A percentile compares a stretch with the other conserved stretches of the same genome.
Conservation (phyloP, 2,797 vertebrate genomes). For the Botia almorhae region DNA sequence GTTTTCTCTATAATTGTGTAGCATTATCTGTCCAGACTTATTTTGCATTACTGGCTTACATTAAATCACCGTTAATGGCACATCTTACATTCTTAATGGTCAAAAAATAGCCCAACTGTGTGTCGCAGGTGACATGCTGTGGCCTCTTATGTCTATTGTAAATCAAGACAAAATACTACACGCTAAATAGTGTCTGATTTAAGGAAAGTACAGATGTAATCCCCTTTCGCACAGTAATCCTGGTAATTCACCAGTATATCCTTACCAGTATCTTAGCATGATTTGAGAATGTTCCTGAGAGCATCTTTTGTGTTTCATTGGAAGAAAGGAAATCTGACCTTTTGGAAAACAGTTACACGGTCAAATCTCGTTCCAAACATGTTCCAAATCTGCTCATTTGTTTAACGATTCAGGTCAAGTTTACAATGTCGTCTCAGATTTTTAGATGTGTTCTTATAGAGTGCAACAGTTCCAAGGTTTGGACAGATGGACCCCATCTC, state of each 20-base stretch:
- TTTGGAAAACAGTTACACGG: no score
- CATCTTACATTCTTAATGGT: not conserved
- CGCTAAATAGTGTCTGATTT: not conserved
- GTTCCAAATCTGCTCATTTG: no score
- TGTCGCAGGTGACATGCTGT: not conserved
- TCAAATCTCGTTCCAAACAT: no score
- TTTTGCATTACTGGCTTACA: conserved; percentile 4
- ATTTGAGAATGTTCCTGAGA: no score
- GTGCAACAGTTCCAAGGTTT: conserved; percentile 24
- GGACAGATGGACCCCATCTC: not conserved
- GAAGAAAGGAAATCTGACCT: no score
- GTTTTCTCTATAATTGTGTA: conserved; percentile 17
- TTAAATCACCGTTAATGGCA: conserved; percentile 18
- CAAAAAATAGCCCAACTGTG: not conserved
- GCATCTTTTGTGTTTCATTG: no score
- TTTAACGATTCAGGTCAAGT: not conserved
- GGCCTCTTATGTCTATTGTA: not conserved
- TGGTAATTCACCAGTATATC: no score
- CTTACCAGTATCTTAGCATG: no score
- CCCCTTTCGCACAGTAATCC: no score
- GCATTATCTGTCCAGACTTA: conserved; percentile 21
- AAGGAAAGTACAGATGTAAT: conserved; percentile 22
- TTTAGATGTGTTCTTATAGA: not conserved
- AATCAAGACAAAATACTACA: not conserved
- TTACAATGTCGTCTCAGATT: not conserved